Evolutionary conservation across 2,888 invertebrate genomes (phyloP).

Genomic region (Ormia ochracea): DNA sequence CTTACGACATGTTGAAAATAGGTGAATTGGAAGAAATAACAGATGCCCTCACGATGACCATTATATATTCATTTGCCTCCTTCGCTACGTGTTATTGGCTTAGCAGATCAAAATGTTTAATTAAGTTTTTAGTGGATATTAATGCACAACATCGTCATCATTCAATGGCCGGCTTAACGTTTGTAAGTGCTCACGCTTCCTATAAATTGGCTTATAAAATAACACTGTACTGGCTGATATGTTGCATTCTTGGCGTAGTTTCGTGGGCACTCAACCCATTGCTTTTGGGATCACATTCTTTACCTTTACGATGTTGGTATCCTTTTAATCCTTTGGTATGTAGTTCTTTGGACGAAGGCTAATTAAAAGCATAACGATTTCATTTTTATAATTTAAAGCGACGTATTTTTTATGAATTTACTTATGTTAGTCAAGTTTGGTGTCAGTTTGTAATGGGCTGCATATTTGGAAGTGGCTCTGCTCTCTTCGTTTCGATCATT

Average conservation of each 20-base stretch:
- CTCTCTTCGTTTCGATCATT: conserved; percentile 72
- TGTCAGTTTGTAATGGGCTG: conserved; percentile 70
- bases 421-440: conserved; percentile 70
- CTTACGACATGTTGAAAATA: conserved; percentile 65
- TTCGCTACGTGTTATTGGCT: conserved; percentile 70
- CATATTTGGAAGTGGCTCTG: conserved; percentile 68
- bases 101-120: conserved; percentile 59
- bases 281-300: conserved; percentile 64
- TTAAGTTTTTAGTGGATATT: conserved; percentile 65
- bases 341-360: neutral
- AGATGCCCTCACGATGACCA: conserved; percentile 70
- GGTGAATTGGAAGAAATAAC: conserved; percentile 70
- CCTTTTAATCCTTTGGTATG: conserved; percentile 72
- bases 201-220: conserved; percentile 64
- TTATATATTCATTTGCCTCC: conserved; percentile 71
- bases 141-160: conserved; percentile 70
- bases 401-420: conserved; percentile 64
- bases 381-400: conserved; percentile 46
- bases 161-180: conserved; percentile 72
- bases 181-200: conserved; percentile 66
- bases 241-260: conserved; percentile 68
- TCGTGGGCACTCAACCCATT: conserved; percentile 70
- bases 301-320: conserved; percentile 74
- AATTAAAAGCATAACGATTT: neutral
- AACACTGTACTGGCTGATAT: conserved; percentile 66